Percentiles rank a stretch among this genome's conserved stretches.
Evolutionary conservation across 2,113 vertebrate species (phyloP).

Genomic region (Regulus satrapa): DNA sequence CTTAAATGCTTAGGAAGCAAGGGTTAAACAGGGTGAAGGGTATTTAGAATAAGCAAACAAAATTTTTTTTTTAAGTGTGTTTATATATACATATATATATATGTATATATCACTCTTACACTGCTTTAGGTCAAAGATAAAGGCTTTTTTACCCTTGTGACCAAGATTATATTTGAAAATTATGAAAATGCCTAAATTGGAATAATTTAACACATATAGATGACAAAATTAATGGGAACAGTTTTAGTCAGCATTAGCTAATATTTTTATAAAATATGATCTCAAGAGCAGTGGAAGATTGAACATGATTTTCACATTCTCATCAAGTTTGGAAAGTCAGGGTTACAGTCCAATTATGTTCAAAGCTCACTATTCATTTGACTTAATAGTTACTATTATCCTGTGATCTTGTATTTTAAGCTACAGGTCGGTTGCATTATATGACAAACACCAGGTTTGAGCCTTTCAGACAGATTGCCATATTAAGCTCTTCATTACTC

Average conservation of each 20-base stretch:
- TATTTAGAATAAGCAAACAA: background rate
- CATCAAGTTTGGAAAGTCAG: background rate
- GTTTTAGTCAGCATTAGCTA: background rate
- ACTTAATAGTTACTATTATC: background rate
- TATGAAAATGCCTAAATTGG: background rate
- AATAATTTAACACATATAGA: background rate
- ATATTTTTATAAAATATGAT: background rate
- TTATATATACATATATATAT: fast-evolving
- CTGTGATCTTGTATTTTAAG: background rate
- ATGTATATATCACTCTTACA: background rate
- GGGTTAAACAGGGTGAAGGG: background rate
- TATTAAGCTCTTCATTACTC: background rate
- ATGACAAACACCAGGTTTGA: background rate
- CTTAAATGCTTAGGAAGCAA: background rate
- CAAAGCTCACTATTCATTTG: background rate
- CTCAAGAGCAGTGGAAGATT: background rate
- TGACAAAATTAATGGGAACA: background rate
- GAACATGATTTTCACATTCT: background rate
- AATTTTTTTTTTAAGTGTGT: background rate
- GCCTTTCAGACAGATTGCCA: background rate
- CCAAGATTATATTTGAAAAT: background rate
- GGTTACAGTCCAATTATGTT: background rate
- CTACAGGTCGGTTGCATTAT: background rate
- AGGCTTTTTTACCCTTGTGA: background rate
- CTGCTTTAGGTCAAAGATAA: background rate